phyloP scores from a whole-genome alignment of 2,113 vertebrate genomes.

The Psilopogon haemacephalus region DNA sequence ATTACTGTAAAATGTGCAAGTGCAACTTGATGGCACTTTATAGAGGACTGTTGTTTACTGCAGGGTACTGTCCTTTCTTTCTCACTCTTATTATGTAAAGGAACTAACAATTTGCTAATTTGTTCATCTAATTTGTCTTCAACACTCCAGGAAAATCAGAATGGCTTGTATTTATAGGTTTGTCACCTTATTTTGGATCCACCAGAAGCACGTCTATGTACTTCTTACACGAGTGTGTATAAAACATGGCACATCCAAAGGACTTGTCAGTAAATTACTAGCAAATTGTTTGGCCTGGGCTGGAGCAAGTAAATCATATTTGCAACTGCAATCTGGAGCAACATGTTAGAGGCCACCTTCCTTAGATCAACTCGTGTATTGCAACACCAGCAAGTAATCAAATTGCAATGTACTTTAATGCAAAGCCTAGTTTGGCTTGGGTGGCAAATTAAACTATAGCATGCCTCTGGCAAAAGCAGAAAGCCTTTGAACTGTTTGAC shows the following conservation, averaged over 20 bases:
- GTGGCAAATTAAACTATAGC: conserved; percentile 55
- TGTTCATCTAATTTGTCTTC: neutral
- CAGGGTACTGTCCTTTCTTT: neutral
- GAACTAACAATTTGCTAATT: neutral
- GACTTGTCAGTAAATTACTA: neutral
- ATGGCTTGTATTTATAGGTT: neutral
- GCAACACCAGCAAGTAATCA: conserved; percentile 60
- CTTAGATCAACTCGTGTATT: conserved; percentile 58
- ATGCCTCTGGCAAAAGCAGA: conserved; percentile 58
- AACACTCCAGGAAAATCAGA: neutral
- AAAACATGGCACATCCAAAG: neutral
- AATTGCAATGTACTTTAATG: conserved; percentile 52
- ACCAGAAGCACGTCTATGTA: neutral
- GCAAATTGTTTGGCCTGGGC: neutral
- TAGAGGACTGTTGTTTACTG: neutral
- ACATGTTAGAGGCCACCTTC: conserved; percentile 52
- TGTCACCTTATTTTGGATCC: neutral
- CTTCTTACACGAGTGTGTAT: neutral
- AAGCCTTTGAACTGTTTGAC: conserved; percentile 60
- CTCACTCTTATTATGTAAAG: neutral
- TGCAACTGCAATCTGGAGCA: conserved; percentile 47
- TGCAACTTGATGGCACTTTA: neutral
- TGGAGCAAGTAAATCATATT: conserved; percentile 13
- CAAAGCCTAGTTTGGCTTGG: conserved; percentile 56
- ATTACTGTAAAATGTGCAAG: neutral